Evolutionary conservation across 2,113 vertebrate species (phyloP), one percentile per base, ranked within the genome.

Genomic region (Lethenteron camtschaticum): DNA sequence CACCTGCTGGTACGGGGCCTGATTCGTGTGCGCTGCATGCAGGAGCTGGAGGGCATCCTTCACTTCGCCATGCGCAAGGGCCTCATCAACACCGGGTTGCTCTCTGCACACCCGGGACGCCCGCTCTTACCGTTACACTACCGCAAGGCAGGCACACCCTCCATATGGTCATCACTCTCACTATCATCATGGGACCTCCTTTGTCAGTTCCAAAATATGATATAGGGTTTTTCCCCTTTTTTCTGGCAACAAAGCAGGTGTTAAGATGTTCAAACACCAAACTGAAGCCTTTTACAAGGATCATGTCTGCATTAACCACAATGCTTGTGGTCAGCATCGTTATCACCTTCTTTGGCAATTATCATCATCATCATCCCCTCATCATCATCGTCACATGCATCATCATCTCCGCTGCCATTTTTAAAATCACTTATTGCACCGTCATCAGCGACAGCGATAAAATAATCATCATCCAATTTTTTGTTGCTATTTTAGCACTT

Each of bases 21-120:
- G 56, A 89, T 96, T 71, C 85, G 94, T 1, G 87, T 99, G 71
- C 85, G 90, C 68, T 96, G 92, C 1, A 85, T 95, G 2, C 87
- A 90, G 78, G 94, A 96, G 74, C 79, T 90, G 80, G 87, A 89
- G 74, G 81, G 84, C 41, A 87, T 99, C 68, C 86, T 99, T 70
- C 77, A 87, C 73, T 99, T 99, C 73, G 89, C 96, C 86, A 92
- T 86, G 7, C 83, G 89, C 66, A 96, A 96, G 79, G 94, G 94
- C 10, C 79, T 99, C 69, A 87, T 99, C 78, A 99, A 96, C 76
- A 99, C 92, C 0, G 94, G 92, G 2, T 82, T 86, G 14, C 81
- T 99, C 75, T 80, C 79, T 2, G 82, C 87, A 71, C 71, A 73
- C 56, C 57, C 76, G 6, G 84, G 79, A 72, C 81, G 80, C 70